phyloP scores from a whole-genome alignment of 2,113 vertebrate species.

The Mus pahari region DNA sequence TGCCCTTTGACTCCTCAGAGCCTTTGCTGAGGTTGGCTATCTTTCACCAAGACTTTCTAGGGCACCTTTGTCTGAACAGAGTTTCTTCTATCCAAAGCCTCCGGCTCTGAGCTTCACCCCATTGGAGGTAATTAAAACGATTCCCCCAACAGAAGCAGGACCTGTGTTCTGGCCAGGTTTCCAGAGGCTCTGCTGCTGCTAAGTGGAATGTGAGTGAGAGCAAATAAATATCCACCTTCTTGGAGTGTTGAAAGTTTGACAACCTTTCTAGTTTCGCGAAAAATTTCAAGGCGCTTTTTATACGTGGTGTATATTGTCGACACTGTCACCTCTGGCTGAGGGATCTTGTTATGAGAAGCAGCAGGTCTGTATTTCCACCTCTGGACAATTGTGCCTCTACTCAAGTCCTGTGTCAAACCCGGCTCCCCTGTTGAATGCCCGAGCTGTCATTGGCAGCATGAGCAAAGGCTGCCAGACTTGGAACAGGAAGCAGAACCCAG shows the following conservation, averaged over 20 bases:
- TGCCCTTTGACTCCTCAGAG: neutral
- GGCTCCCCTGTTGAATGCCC: neutral
- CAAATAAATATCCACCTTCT: constrained; percentile 35
- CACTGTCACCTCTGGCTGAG: constrained; percentile 19
- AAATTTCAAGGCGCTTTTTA: constrained; percentile 39
- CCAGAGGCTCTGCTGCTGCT: neutral
- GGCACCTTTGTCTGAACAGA: neutral
- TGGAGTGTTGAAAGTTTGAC: constrained; percentile 43
- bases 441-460: neutral
- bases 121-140: neutral
- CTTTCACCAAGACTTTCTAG: neutral
- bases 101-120: rapidly evolving
- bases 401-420: neutral
- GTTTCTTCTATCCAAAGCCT: neutral
- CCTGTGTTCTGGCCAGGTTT: neutral
- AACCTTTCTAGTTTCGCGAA: constrained; percentile 33
- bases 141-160: neutral
- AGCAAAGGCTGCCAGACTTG: neutral
- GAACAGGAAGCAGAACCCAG: neutral
- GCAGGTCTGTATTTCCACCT: neutral
- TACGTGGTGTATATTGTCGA: neutral
- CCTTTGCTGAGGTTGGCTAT: rapidly evolving
- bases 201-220: neutral
- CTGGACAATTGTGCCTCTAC: neutral
- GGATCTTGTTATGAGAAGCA: neutral